A percentile compares a stretch with the other conserved stretches of the same genome.
Conservation (phyloP, 2,113 vertebrate genomes). For the Neodon shergylaensis region DNA sequence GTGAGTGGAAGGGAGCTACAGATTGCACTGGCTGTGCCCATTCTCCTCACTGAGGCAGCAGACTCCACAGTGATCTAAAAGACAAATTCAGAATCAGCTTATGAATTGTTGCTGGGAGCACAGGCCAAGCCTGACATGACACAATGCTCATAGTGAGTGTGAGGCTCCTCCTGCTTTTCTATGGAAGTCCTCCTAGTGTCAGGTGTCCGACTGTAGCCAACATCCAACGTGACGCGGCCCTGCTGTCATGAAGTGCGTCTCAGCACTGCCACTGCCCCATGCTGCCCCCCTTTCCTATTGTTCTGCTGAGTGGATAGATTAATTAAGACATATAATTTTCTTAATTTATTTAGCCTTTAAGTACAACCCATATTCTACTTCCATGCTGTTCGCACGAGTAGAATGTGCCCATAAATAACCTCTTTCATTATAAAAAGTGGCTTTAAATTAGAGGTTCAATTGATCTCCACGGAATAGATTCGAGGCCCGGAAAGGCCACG, state of each 20-base stretch:
- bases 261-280: not conserved
- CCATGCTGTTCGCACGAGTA: not conserved
- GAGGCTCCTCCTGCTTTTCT: not conserved
- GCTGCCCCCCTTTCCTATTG: not conserved
- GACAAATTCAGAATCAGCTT: not conserved
- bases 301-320: not conserved
- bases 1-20: fast-evolving
- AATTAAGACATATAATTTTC: not conserved
- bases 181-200: not conserved
- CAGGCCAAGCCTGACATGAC: fast-evolving
- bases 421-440: slow-evolving; percentile 43
- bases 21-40: fast-evolving
- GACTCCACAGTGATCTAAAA: not conserved
- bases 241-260: not conserved
- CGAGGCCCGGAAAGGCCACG: not conserved
- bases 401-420: slow-evolving; percentile 29
- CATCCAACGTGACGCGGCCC: not conserved
- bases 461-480: not conserved
- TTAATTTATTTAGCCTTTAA: not conserved
- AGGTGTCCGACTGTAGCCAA: not conserved
- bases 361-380: not conserved
- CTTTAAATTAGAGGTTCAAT: slow-evolving; percentile 43
- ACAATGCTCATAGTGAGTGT: fast-evolving
- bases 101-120: not conserved
- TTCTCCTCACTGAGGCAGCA: fast-evolving